Conservation (phyloP, 2,113 vertebrate species). For the Zeus faber region DNA sequence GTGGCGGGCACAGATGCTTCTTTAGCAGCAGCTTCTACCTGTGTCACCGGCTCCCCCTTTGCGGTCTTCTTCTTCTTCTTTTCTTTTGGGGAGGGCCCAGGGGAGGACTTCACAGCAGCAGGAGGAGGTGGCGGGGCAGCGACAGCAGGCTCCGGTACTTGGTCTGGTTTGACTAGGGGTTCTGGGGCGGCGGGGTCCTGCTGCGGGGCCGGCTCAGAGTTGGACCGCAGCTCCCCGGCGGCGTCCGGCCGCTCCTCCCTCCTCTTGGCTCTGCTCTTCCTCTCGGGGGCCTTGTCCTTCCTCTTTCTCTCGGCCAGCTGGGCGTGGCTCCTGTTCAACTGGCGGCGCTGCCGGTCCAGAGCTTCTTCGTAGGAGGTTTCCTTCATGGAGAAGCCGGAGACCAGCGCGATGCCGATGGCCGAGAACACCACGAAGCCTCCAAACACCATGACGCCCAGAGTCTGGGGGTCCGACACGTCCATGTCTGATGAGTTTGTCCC, state of each 20-base stretch:
- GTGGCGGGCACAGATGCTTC: conserved; percentile 58
- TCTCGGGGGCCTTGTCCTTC: conserved; percentile 79
- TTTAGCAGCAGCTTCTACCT: conserved; percentile 71
- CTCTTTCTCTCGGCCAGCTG: conserved; percentile 82
- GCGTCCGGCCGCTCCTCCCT: conserved; percentile 86
- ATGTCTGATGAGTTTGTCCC: conserved; percentile 41
- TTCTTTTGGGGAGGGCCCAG: conserved; percentile 71
- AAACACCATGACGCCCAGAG: conserved; percentile 84
- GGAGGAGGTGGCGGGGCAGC: conserved; percentile 7
- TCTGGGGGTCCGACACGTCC: conserved; percentile 90
- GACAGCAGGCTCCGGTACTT: not conserved
- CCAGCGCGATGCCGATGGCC: conserved; percentile 85
- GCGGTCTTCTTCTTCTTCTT: conserved; percentile 82
- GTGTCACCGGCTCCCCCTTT: conserved; percentile 75
- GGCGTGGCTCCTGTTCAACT: conserved; percentile 70
- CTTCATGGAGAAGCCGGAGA: conserved; percentile 90
- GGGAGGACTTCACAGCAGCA: conserved; percentile 42
- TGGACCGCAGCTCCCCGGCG: too few relatives aligned
- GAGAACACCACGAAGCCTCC: conserved; percentile 90
- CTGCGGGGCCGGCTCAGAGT: conserved; percentile 79
- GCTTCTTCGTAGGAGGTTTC: conserved; percentile 89
- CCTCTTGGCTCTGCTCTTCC: conserved; percentile 83
- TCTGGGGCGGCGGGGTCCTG: conserved; percentile 42
- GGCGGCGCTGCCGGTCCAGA: conserved; percentile 83
- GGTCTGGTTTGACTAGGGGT: conserved; percentile 8